Percentiles rank a stretch among this genome's conserved stretches.
phyloP scores from a whole-genome alignment of 1,140 invertebrate genomes.

The Pentalonia nigronervosa region DNA sequence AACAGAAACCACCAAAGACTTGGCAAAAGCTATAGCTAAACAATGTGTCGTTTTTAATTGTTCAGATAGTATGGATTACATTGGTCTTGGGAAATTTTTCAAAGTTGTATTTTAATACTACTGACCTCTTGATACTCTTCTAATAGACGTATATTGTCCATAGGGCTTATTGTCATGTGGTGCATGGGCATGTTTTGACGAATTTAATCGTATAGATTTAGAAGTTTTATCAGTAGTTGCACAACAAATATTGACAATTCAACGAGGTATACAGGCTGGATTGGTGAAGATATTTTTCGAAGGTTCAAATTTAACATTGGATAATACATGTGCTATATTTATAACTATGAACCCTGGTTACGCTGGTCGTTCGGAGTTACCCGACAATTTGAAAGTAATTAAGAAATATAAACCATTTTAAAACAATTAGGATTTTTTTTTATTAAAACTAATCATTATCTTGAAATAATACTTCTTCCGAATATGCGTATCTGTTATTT shows the following conservation, averaged over 20 bases:
- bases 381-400: slow-evolving; percentile 87
- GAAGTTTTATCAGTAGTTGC: slow-evolving; percentile 92
- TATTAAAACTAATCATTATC: not conserved
- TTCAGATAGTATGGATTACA: slow-evolving; percentile 90
- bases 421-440: not conserved
- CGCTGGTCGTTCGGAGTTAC: slow-evolving; percentile 87
- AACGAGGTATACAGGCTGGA: slow-evolving; percentile 80
- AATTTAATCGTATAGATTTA: slow-evolving; percentile 87
- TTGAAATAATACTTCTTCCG: not conserved
- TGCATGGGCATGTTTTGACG: slow-evolving; percentile 97
- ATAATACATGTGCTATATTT: slow-evolving; percentile 91
- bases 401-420: not conserved
- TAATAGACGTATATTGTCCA: slow-evolving; percentile 36
- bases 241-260: slow-evolving; percentile 82
- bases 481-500: not conserved
- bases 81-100: slow-evolving; percentile 94
- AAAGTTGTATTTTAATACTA: slow-evolving; percentile 68
- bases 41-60: slow-evolving; percentile 98
- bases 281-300: slow-evolving; percentile 82
- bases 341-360: slow-evolving; percentile 98
- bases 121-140: no score
- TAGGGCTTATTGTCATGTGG: slow-evolving; percentile 91
- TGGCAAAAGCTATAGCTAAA: slow-evolving; percentile 95
- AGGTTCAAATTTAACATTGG: slow-evolving; percentile 84
- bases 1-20: slow-evolving; percentile 95